These are phyloP conservation scores for Nanger granti DNA, from an alignment of 2,113 vertebrate genomes.

Conservation along the genomic window DNA sequence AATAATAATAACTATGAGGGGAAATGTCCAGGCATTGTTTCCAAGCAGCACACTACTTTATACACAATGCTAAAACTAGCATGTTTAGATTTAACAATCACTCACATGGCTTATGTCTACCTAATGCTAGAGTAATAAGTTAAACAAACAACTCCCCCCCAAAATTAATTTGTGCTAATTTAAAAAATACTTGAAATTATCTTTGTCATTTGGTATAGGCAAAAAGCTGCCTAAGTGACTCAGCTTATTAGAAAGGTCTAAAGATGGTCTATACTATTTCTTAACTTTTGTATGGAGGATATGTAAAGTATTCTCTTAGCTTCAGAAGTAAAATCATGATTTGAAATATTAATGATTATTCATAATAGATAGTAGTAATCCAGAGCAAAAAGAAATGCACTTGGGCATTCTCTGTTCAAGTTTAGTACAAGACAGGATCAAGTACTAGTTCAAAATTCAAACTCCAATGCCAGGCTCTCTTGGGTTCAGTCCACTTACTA, in stretches of 20 bases:
- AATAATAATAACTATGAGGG: not conserved
- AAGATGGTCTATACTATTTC: not conserved
- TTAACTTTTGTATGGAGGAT: not conserved
- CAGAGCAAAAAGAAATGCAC: not conserved
- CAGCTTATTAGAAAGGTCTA: not conserved
- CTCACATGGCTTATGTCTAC: conserved; percentile 15
- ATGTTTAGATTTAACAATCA: conserved; percentile 27
- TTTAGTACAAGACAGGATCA: not conserved
- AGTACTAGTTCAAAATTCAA: not conserved
- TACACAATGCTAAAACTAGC: not conserved
- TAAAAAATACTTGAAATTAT: conserved; percentile 22
- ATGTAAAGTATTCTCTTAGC: not conserved
- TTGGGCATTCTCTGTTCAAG: not conserved
- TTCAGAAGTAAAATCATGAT: conserved; percentile 38
- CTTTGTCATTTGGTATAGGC: conserved; percentile 20
- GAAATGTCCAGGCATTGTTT: not conserved
- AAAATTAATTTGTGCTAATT: conserved; percentile 23
- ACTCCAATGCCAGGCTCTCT: not conserved
- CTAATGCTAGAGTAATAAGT: conserved; percentile 31
- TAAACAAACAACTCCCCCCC: not conserved
- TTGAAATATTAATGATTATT: not conserved
- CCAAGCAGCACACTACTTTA: conserved; percentile 27
- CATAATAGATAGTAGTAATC: not conserved
- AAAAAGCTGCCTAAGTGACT: not conserved
- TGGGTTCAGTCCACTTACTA: not conserved